Conservation (phyloP, 1,140 invertebrate species). For the Magallana angulata region DNA sequence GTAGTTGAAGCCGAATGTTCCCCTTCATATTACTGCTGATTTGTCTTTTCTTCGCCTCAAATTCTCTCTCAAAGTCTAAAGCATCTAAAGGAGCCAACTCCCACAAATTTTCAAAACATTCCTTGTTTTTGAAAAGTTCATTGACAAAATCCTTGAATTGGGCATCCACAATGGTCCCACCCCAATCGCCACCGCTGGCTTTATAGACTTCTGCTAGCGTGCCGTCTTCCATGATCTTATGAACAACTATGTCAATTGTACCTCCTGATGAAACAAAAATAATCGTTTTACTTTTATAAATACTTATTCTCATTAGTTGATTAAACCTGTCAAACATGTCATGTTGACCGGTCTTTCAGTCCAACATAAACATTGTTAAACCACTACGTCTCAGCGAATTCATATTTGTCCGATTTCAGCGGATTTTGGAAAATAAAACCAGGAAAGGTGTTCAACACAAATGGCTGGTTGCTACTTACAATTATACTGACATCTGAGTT, state of each 20-base stretch:
- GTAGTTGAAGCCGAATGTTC: conserved; percentile 2
- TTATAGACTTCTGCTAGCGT: background rate
- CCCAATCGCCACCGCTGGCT: conserved; percentile 3
- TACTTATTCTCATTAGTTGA: no score
- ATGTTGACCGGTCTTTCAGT: no score
- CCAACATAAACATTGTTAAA: no score
- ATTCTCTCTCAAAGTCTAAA: conserved; percentile 4
- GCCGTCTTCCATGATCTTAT: background rate
- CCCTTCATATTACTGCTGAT: background rate
- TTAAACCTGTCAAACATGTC: no score
- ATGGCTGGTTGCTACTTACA: no score
- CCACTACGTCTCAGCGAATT: no score
- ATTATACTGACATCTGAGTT: no score
- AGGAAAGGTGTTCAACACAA: no score
- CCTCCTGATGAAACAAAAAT: background rate
- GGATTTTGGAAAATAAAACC: no score
- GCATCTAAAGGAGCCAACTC: background rate
- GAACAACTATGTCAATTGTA: background rate
- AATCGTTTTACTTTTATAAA: no score
- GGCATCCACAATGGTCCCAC: background rate
- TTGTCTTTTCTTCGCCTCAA: conserved; percentile 28
- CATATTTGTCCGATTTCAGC: no score
- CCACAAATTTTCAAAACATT: background rate
- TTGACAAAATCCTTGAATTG: background rate
- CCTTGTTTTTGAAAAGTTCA: background rate